These are phyloP conservation scores for Drosophila pseudoobscura DNA, from an alignment of 1,140 invertebrate genomes.

Conservation along the genomic window DNA sequence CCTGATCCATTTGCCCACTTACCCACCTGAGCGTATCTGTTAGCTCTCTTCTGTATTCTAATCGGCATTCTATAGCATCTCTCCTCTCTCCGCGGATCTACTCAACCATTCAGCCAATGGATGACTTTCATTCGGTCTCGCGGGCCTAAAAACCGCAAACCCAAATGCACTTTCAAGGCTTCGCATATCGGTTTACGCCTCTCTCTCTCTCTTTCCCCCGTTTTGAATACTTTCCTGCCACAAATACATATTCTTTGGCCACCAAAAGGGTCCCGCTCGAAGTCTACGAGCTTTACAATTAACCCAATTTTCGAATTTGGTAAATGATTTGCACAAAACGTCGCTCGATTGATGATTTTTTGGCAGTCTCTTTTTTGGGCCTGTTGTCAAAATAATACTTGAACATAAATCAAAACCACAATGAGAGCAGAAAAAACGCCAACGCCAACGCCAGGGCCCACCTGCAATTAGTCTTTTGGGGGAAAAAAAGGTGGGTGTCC, in stretches of 20 bases:
- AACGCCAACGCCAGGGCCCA: slow-evolving; percentile 61
- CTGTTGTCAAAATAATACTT: slow-evolving; percentile 57
- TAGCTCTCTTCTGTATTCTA: slow-evolving; percentile 25
- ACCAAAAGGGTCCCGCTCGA: slow-evolving; percentile 26
- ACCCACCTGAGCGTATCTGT: slow-evolving; percentile 38
- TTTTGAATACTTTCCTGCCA: slow-evolving; percentile 18
- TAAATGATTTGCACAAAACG: slow-evolving; percentile 59
- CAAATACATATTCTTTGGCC: slow-evolving; percentile 12
- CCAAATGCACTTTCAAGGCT: slow-evolving; percentile 53
- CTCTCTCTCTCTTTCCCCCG: neutral
- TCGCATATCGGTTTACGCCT: slow-evolving; percentile 19
- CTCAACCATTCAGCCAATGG: slow-evolving; percentile 31
- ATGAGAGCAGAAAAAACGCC: slow-evolving; percentile 38
- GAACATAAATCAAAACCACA: slow-evolving; percentile 63
- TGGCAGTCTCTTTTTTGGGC: slow-evolving; percentile 1
- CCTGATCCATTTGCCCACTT: slow-evolving; percentile 42
- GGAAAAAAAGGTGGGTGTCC: slow-evolving; percentile 43
- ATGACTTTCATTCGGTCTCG: slow-evolving; percentile 44
- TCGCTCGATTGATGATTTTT: slow-evolving; percentile 18
- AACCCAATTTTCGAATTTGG: slow-evolving; percentile 70
- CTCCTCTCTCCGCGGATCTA: slow-evolving; percentile 17
- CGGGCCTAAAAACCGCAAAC: slow-evolving; percentile 14
- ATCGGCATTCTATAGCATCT: slow-evolving; percentile 19
- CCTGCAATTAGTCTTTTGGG: slow-evolving; percentile 53
- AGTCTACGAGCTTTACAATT: slow-evolving; percentile 47